Evolutionary conservation across 2,113 vertebrate species (phyloP), one percentile per base, ranked within the genome.

Genomic region (Apistogramma diplotaenia): DNA sequence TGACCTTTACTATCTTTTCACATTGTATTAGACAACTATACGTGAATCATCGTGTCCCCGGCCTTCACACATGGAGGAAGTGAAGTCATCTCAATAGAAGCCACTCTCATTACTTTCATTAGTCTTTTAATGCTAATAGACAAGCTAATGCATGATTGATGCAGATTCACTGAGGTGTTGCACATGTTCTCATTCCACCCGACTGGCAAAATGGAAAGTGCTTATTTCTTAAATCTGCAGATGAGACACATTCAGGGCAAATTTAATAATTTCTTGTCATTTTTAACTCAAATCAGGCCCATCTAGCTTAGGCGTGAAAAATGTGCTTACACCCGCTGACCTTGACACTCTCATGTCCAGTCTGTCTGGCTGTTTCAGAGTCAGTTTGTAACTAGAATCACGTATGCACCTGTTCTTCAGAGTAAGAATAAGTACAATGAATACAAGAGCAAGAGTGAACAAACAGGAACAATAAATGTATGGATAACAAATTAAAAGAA

Each of bases 1-100:
- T 82, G 76, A 86, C 76, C 56, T 89, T 74, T 49, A n/a, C 27
- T 62, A 18, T 77, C 31, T 23, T 27, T 61, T 59, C 25, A 18
- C 13, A 18, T 81, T 8, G 13, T 11, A 65, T 85, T 37, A 55
- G 56, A 71, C 61, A 40, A 33, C 46, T 46, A 67, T 21, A 46
- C 27, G 15, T 12, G 46, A 53, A 74, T 37, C 37, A 43, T 49
- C 3, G 1, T 72, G 13, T 74, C 57, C 13, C n/a, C 21, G 53
- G 51, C 25, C 10, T 29, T 25, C 25, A 55, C 59, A 54, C 59
- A 57, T 19, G 11, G n/a, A 81, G 75, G 72, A 85, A 84, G 71
- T 86, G 54, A 83, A 87, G 81, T 86, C 81, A 88, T 67, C 65
- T 81, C 77, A 89, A 78, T 85, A 85, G 87, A 76, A 88, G 16